Percentiles rank a stretch among this genome's conserved stretches.
Conservation (phyloP, 1,140 invertebrate genomes). For the Panagrolaimus sp. region DNA sequence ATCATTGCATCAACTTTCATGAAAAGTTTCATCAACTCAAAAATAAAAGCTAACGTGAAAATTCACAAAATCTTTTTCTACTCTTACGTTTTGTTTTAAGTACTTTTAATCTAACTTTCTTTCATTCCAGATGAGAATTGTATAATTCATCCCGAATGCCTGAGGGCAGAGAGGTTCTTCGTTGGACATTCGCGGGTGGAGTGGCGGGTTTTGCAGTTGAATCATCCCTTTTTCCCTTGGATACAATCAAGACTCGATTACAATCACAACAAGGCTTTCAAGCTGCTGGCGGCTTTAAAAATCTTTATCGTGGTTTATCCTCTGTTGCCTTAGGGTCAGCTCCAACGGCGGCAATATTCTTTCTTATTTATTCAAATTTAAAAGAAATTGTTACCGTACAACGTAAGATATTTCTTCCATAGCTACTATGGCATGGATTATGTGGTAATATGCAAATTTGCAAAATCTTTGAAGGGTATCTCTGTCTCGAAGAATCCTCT, state of each 20-base stretch:
- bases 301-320: constrained; percentile 79
- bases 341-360: constrained; percentile 77
- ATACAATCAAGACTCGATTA: constrained; percentile 86
- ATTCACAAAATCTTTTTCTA: too few species aligned
- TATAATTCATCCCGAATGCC: not conserved
- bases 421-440: too few species aligned
- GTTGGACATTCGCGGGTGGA: constrained; percentile 33
- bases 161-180: not conserved
- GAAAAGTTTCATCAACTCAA: too few species aligned
- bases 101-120: too few species aligned
- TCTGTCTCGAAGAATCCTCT: too few species aligned
- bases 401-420: too few species aligned
- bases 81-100: too few species aligned
- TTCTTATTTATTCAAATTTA: constrained; percentile 72
- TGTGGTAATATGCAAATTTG: too few species aligned
- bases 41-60: too few species aligned
- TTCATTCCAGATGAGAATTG: too few species aligned
- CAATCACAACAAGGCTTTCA: constrained; percentile 81
- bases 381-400: not conserved
- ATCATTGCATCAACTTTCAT: too few species aligned
- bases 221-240: constrained; percentile 68
- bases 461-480: too few species aligned
- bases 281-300: constrained; percentile 78
- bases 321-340: constrained; percentile 54
- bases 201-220: constrained; percentile 54